A percentile compares a stretch with the other conserved stretches of the same genome.
These are phyloP conservation scores for Montipora sp. DNA, from an alignment of 64 coral and sea anemone species.

Conservation along the genomic window DNA sequence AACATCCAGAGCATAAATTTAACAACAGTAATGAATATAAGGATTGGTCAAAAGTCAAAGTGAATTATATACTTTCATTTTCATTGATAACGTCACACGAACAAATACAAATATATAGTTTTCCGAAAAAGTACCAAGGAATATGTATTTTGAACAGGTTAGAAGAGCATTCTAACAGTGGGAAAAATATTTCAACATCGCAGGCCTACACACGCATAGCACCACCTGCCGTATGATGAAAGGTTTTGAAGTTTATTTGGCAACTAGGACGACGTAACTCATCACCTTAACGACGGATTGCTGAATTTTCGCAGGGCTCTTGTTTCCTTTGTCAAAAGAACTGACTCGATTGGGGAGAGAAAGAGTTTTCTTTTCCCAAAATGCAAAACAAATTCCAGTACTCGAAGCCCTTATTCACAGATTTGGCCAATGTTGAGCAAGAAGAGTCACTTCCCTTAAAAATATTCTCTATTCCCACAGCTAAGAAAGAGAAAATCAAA, in stretches of 20 bases:
- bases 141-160: too few relatives aligned
- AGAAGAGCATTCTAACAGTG: too few relatives aligned
- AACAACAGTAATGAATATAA: neutral
- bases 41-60: neutral
- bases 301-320: neutral
- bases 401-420: neutral
- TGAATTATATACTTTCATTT: too few relatives aligned
- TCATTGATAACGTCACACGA: too few relatives aligned
- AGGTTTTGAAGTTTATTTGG: neutral
- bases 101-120: too few relatives aligned
- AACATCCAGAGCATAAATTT: neutral
- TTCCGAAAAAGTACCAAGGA: too few relatives aligned
- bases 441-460: neutral
- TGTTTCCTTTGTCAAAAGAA: neutral
- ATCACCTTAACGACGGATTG: conserved; percentile 28
- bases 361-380: neutral
- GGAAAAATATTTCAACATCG: too few relatives aligned
- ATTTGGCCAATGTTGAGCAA: neutral
- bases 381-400: conserved; percentile 5
- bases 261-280: neutral
- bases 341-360: neutral
- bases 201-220: too few relatives aligned
- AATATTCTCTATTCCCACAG: neutral
- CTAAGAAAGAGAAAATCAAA: neutral
- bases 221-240: neutral